Percentiles rank a stretch among this genome's conserved stretches.
These are phyloP conservation scores for Callinectes sapidus DNA, from an alignment of 2,888 invertebrate genomes.

Conservation along the genomic window DNA sequence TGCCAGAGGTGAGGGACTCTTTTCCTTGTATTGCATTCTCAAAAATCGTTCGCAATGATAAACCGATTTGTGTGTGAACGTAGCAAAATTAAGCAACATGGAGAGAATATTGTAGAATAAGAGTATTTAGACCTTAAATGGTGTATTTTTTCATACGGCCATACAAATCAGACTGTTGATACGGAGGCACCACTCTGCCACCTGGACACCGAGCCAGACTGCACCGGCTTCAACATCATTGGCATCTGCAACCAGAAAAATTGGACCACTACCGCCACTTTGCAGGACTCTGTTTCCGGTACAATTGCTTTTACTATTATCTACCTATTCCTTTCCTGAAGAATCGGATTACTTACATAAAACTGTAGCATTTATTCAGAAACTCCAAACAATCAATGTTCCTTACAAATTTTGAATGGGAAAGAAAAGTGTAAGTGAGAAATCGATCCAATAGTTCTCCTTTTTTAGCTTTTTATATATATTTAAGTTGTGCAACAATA, in stretches of 20 bases:
- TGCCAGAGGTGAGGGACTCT: constrained; percentile 19
- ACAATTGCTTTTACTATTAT: background rate
- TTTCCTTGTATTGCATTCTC: background rate
- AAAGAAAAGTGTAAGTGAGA: too few relatives aligned
- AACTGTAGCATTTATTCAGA: too few relatives aligned
- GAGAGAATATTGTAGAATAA: background rate
- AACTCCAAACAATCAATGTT: too few relatives aligned
- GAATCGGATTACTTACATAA: background rate
- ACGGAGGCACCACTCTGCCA: constrained; percentile 32
- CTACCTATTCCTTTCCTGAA: background rate
- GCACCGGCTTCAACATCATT: constrained; percentile 47
- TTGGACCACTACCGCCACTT: constrained; percentile 53
- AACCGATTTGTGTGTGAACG: background rate
- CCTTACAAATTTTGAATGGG: too few relatives aligned
- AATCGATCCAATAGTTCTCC: background rate
- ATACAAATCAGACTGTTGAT: constrained; percentile 36
- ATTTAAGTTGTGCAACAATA: background rate
- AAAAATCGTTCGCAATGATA: background rate
- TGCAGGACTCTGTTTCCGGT: constrained; percentile 45
- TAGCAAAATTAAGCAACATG: background rate
- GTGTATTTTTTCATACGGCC: background rate
- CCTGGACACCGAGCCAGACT: constrained; percentile 38
- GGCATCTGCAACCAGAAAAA: constrained; percentile 50
- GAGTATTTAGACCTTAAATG: background rate
- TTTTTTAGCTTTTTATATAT: background rate